Conservation (phyloP, 2,113 vertebrate species). For the Sebastes fasciatus region DNA sequence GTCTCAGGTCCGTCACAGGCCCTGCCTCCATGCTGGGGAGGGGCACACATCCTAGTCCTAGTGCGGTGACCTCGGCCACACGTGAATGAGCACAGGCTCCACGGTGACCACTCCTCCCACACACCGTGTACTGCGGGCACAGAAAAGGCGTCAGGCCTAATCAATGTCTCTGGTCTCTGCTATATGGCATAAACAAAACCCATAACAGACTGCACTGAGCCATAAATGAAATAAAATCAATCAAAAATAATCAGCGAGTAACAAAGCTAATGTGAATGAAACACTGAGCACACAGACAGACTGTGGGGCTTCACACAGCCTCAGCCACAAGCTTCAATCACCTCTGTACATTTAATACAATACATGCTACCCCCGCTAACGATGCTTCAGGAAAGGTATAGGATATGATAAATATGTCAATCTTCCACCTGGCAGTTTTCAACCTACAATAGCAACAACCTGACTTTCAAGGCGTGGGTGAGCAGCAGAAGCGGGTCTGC, state of each 20-base stretch:
- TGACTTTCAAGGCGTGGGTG: neutral
- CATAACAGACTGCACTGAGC: conserved; percentile 57
- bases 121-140: conserved; percentile 98
- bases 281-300: conserved; percentile 70
- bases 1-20: conserved; percentile 98
- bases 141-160: conserved; percentile 84
- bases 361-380: conserved; percentile 6
- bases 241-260: conserved; percentile 59
- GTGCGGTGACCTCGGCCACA: conserved; percentile 99
- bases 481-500: conserved; percentile 37
- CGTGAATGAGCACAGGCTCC: conserved; percentile 99
- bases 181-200: conserved; percentile 55
- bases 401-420: neutral
- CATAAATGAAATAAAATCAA: conserved; percentile 71
- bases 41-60: conserved; percentile 94
- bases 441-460: conserved; percentile 7
- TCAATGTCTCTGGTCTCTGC: conserved; percentile 53
- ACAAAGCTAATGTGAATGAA: conserved; percentile 67
- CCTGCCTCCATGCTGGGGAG: conserved; percentile 96
- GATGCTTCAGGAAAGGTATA: neutral
- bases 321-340: conserved; percentile 36
- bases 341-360: conserved; percentile 24
- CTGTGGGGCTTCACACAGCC: conserved; percentile 36
- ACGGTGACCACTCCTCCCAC: conserved; percentile 99
- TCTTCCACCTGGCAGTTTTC: conserved; percentile 12